phyloP scores from a whole-genome alignment of 2,113 vertebrate species.

The Thinocorus orbignyianus region DNA sequence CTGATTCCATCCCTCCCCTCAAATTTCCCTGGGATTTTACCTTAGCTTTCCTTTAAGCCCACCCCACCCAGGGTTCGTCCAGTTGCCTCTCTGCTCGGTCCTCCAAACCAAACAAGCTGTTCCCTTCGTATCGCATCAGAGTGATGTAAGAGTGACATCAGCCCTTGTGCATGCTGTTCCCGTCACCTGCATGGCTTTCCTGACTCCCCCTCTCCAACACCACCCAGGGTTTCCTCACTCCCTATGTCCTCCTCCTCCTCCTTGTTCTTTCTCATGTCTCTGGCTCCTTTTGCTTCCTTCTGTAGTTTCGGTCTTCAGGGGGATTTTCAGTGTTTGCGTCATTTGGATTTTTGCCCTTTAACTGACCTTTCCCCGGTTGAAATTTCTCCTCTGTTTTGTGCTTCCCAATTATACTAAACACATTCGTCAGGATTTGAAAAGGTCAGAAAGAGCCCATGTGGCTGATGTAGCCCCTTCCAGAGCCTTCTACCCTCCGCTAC shows the following conservation, averaged over 20 bases:
- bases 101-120: not conserved
- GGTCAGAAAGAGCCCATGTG: conserved; percentile 35
- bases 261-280: not conserved
- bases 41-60: not conserved
- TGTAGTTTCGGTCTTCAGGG: conserved; percentile 25
- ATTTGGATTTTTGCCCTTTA: conserved; percentile 68
- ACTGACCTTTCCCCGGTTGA: conserved; percentile 56
- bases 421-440: conserved; percentile 67
- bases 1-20: not conserved
- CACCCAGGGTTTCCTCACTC: not conserved
- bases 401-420: conserved; percentile 66
- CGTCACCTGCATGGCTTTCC: not conserved
- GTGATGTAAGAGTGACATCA: not conserved
- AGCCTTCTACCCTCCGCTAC: not conserved
- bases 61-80: not conserved
- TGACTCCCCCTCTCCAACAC: not conserved
- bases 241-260: not conserved
- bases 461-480: conserved; percentile 42
- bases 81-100: not conserved
- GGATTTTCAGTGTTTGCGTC: conserved; percentile 60
- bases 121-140: not conserved
- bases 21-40: not conserved
- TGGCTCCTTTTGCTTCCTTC: not conserved
- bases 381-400: conserved; percentile 52
- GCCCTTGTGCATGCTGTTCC: not conserved